phyloP scores from a whole-genome alignment of 2,113 vertebrate species.

The Amazona guildingii region DNA sequence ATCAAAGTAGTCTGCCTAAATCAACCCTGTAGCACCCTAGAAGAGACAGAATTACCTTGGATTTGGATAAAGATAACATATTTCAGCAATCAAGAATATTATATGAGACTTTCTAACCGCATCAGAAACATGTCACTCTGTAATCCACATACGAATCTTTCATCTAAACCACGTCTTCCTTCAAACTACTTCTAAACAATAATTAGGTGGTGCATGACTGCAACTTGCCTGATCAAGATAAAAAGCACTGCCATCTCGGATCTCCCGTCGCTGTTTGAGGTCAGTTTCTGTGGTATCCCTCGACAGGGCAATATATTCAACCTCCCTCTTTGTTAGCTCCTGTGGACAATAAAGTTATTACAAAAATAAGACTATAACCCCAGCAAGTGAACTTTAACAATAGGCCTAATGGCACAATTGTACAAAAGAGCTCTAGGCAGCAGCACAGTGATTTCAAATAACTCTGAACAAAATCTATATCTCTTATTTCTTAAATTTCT shows the following conservation, averaged over 20 bases:
- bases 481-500: not conserved
- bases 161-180: not conserved
- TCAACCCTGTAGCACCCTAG: not conserved
- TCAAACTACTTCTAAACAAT: not conserved
- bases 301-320: constrained; percentile 91
- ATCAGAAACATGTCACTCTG: not conserved
- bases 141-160: not conserved
- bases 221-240: constrained; percentile 93
- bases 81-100: not conserved
- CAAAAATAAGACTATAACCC: constrained; percentile 4
- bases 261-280: constrained; percentile 95
- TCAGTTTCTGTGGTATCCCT: constrained; percentile 96
- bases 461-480: not conserved
- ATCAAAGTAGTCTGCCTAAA: not conserved
- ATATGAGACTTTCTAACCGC: not conserved
- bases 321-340: constrained; percentile 93
- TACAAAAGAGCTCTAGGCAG: not conserved
- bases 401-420: not conserved
- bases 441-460: not conserved
- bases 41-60: not conserved
- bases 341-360: constrained; percentile 55
- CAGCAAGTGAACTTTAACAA: not conserved
- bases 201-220: not conserved
- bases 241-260: constrained; percentile 89
- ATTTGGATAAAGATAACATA: not conserved